Conservation (phyloP, 2,113 vertebrate genomes). For the Oncorhynchus tshawytscha region DNA sequence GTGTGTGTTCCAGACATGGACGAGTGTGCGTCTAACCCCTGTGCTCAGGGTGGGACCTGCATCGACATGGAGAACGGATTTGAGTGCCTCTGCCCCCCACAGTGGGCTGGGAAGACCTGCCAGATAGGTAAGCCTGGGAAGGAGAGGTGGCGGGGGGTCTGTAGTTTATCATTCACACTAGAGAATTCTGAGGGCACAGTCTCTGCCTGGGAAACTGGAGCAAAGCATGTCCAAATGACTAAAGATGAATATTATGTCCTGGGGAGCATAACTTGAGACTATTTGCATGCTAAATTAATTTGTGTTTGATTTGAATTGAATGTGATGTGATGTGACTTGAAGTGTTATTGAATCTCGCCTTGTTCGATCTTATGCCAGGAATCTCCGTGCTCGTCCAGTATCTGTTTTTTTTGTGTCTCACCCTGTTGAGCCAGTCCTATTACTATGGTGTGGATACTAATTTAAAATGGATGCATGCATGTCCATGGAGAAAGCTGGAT, state of each 20-base stretch:
- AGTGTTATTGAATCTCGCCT: slow-evolving; percentile 1
- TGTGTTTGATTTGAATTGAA: not conserved
- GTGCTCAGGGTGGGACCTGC: slow-evolving; percentile 87
- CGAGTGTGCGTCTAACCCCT: slow-evolving; percentile 87
- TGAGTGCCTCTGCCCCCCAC: slow-evolving; percentile 87
- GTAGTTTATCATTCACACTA: too few relatives aligned
- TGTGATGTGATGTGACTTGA: too few relatives aligned
- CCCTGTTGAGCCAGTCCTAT: slow-evolving; percentile 21
- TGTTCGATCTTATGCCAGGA: slow-evolving; percentile 17
- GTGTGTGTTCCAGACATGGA: slow-evolving; percentile 81
- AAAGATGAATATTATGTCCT: not conserved
- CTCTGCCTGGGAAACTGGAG: too few relatives aligned
- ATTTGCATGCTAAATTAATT: not conserved
- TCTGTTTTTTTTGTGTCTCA: slow-evolving; percentile 38
- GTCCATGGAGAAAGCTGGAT: slow-evolving; percentile 35
- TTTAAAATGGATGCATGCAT: slow-evolving; percentile 26
- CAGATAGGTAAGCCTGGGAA: slow-evolving; percentile 81
- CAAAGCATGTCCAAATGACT: slow-evolving; percentile 25
- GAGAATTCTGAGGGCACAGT: too few relatives aligned
- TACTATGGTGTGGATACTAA: slow-evolving; percentile 33
- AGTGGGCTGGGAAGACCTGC: slow-evolving; percentile 93
- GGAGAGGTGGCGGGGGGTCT: too few relatives aligned
- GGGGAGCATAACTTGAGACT: not conserved
- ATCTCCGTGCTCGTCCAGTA: slow-evolving; percentile 32
- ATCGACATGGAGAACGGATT: slow-evolving; percentile 87